Conservation (phyloP, 2,797 vertebrate species). For the Scyliorhinus canicula region DNA sequence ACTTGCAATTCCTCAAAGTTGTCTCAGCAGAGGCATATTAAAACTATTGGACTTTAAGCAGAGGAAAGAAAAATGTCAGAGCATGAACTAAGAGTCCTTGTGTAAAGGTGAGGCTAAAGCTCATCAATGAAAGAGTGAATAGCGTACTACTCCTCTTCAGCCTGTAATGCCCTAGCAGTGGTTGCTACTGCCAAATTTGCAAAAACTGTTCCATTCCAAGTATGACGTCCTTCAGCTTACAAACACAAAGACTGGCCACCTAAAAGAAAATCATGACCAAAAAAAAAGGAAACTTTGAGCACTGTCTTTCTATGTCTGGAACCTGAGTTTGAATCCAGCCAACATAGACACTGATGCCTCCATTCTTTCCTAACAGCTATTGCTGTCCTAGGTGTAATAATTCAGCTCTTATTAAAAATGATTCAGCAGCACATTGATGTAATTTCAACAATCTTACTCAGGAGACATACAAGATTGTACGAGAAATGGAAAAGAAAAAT, state of each 20-base stretch:
- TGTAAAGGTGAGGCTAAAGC: not conserved
- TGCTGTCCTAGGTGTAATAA: not conserved
- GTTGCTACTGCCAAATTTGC: not conserved
- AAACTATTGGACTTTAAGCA: not conserved
- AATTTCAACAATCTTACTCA: not conserved
- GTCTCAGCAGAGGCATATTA: not conserved
- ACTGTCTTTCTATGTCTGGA: not conserved
- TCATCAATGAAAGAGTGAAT: not conserved
- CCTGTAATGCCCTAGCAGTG: not conserved
- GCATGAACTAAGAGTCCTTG: not conserved
- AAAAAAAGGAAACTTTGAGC: conserved; percentile 32
- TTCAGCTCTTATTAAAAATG: not conserved
- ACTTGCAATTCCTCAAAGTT: not conserved
- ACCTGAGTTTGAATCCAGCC: conserved; percentile 19
- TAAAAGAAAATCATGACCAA: conserved; percentile 7
- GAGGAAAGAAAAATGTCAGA: not conserved
- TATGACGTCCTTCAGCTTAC: not conserved
- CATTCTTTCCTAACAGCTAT: not conserved
- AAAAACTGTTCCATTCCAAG: conserved; percentile 9
- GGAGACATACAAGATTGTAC: not conserved
- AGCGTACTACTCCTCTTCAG: not conserved
- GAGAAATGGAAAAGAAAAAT: not conserved
- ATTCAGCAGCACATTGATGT: not conserved
- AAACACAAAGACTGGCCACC: not conserved
- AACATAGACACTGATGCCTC: not conserved